These are phyloP conservation scores for Neogobius melanostomus DNA, from an alignment of 2,113 vertebrate species.

Conservation along the genomic window DNA sequence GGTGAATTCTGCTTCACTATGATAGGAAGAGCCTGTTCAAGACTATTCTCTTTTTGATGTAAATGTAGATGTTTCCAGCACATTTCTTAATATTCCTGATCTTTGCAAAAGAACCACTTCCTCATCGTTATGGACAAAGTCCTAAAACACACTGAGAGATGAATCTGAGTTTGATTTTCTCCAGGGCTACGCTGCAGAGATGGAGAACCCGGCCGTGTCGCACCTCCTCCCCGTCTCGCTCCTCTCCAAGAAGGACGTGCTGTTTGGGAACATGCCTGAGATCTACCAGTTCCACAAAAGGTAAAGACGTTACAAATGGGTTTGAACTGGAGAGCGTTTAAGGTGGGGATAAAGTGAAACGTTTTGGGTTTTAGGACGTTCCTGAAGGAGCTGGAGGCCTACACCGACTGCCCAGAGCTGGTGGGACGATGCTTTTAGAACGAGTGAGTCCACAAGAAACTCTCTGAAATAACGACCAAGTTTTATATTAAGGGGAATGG, in stretches of 20 bases:
- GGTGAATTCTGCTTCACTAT: too few relatives aligned
- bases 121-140: too few relatives aligned
- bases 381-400: slow-evolving; percentile 89
- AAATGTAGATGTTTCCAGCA: too few relatives aligned
- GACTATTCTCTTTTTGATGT: too few relatives aligned
- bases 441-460: slow-evolving; percentile 68
- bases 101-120: too few relatives aligned
- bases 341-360: rapidly evolving
- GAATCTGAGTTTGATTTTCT: background rate
- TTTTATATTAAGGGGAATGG: too few relatives aligned
- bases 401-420: slow-evolving; percentile 87
- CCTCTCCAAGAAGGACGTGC: slow-evolving; percentile 88
- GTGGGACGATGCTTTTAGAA: slow-evolving; percentile 93
- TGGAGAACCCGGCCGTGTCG: slow-evolving; percentile 91
- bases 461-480: too few relatives aligned
- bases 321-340: background rate
- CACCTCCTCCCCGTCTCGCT: slow-evolving; percentile 86
- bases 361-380: slow-evolving; percentile 80
- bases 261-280: slow-evolving; percentile 97
- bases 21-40: too few relatives aligned
- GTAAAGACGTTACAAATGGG: slow-evolving; percentile 53
- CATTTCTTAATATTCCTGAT: too few relatives aligned
- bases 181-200: slow-evolving; percentile 94
- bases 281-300: slow-evolving; percentile 98
- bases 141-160: too few relatives aligned